Conservation (phyloP, 2,797 vertebrate genomes). For the Bradypodion ventrale region DNA sequence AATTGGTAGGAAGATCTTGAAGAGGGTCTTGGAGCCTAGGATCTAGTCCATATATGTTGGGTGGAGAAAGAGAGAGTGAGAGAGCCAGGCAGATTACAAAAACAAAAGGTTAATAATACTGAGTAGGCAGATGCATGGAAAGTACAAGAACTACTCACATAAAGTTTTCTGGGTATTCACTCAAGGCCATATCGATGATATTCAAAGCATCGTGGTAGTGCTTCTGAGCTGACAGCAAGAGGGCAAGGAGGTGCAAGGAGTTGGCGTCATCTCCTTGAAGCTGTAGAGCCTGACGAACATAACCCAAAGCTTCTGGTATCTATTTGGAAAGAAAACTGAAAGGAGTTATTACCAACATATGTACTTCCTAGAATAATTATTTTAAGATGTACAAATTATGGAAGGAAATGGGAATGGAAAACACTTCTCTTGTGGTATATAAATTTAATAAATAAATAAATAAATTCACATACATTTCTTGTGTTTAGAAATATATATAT, state of each 20-base stretch:
- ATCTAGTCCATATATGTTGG: neutral
- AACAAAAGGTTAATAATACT: no score
- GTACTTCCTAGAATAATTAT: slow-evolving; percentile 16
- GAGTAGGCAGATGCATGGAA: neutral
- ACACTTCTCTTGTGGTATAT: neutral
- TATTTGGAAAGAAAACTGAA: slow-evolving; percentile 70
- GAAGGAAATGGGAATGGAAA: slow-evolving; percentile 16
- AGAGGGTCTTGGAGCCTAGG: neutral
- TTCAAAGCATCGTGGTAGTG: slow-evolving; percentile 96
- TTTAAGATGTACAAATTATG: neutral
- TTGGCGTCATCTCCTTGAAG: slow-evolving; percentile 96
- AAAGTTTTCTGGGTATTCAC: slow-evolving; percentile 97
- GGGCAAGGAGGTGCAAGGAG: slow-evolving; percentile 94
- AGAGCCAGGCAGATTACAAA: no score
- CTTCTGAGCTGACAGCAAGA: slow-evolving; percentile 95
- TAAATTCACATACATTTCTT: no score
- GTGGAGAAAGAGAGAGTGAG: no score
- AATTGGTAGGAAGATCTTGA: neutral
- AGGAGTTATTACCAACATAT: slow-evolving; percentile 48
- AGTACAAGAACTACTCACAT: slow-evolving; percentile 79
- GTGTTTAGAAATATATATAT: neutral
- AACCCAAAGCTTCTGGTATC: slow-evolving; percentile 97
- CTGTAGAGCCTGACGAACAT: slow-evolving; percentile 94
- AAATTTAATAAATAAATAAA: no score
- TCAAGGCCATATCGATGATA: slow-evolving; percentile 99